A percentile compares a stretch with the other conserved stretches of the same genome.
Conservation (phyloP, 2,888 invertebrate species). For the Pollenia griseotomentosa region DNA sequence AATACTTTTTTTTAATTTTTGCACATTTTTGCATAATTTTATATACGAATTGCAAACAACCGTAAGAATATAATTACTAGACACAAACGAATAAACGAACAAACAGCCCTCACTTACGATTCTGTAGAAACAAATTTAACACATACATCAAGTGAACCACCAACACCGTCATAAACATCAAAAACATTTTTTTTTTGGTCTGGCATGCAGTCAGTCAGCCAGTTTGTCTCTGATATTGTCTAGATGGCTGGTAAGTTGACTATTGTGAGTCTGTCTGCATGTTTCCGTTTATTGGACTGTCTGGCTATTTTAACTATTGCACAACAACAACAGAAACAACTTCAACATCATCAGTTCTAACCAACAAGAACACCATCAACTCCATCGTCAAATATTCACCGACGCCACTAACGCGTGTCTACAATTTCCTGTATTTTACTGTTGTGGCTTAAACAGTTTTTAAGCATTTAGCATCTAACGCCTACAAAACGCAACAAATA, state of each 20-base stretch:
- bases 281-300: constrained; percentile 65
- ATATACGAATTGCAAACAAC: constrained; percentile 16
- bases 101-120: not conserved
- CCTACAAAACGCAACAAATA: constrained; percentile 42
- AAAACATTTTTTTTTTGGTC: constrained; percentile 19
- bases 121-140: not conserved
- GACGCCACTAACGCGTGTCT: constrained; percentile 67
- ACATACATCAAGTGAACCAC: constrained; percentile 31
- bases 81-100: not conserved
- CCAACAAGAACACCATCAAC: constrained; percentile 42
- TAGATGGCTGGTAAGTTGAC: constrained; percentile 9
- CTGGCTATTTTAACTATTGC: constrained; percentile 42
- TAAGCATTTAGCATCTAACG: constrained; percentile 70
- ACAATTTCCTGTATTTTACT: constrained; percentile 69
- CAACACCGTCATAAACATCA: constrained; percentile 27
- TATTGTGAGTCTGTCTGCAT: constrained; percentile 70
- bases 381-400: constrained; percentile 56
- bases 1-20: not conserved
- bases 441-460: constrained; percentile 68
- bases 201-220: constrained; percentile 40
- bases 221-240: not conserved
- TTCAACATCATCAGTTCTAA: constrained; percentile 18
- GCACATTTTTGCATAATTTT: constrained; percentile 36
- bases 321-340: not conserved
- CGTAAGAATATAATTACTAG: constrained; percentile 41